Conservation (phyloP, 2,797 vertebrate genomes). For the Podarcis lilfordi region DNA sequence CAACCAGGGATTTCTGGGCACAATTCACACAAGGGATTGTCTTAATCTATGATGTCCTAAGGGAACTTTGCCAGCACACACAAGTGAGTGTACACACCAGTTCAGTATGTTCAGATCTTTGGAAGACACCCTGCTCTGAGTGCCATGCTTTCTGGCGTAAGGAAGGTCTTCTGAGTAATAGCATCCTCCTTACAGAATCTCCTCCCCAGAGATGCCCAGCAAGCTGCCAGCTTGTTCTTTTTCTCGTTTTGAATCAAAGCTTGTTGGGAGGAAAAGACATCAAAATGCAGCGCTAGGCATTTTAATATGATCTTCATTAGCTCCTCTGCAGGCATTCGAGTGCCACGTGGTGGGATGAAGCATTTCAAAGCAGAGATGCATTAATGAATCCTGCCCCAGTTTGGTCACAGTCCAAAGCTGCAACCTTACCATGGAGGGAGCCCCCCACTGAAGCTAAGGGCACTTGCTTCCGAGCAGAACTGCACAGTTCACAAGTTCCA, state of each 20-base stretch:
- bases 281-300: too few species aligned
- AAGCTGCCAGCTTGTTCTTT: neutral
- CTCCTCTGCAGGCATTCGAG: neutral
- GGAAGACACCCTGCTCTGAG: neutral
- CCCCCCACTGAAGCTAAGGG: neutral
- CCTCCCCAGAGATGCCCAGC: neutral
- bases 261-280: too few species aligned
- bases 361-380: neutral
- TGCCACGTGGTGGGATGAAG: neutral
- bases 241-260: too few species aligned
- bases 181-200: neutral
- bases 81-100: neutral
- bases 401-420: constrained; percentile 12
- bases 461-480: neutral
- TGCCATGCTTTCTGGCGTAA: too few species aligned
- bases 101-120: neutral
- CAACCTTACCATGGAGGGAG: neutral
- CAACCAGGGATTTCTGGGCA: neutral
- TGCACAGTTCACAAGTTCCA: neutral
- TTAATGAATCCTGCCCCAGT: neutral
- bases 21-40: neutral
- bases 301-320: neutral
- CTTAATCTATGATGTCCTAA: neutral
- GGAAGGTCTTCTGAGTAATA: neutral
- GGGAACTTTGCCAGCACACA: neutral